Percentiles rank a stretch among this genome's conserved stretches.
Evolutionary conservation across 2,113 vertebrate genomes (phyloP).

Genomic region (Rhagologus leucostigma): DNA sequence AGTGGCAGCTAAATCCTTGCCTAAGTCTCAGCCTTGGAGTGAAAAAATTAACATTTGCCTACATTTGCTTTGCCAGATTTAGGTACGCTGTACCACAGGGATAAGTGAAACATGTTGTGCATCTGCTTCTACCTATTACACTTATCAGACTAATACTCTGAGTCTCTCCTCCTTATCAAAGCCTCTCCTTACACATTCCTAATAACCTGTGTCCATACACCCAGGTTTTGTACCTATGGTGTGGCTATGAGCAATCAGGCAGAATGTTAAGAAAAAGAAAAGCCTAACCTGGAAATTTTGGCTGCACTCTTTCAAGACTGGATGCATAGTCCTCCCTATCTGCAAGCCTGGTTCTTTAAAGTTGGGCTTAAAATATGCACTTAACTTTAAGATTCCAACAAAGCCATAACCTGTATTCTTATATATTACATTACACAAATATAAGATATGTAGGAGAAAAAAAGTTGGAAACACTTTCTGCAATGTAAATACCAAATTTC

Average conservation of each 20-base stretch:
- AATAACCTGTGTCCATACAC: neutral
- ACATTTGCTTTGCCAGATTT: neutral
- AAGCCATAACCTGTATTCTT: neutral
- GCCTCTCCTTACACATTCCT: neutral
- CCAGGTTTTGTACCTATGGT: neutral
- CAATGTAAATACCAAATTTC: neutral
- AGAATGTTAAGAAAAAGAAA: neutral
- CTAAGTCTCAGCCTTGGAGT: neutral
- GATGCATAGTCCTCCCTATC: neutral
- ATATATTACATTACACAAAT: neutral
- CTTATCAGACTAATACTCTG: neutral
- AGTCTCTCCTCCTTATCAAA: neutral
- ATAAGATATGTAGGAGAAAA: neutral
- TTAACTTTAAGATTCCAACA: neutral
- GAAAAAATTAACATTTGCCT: neutral
- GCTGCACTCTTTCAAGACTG: neutral
- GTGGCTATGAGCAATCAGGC: neutral
- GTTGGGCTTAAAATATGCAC: neutral
- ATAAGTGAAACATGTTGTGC: fast-evolving
- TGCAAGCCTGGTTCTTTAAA: neutral
- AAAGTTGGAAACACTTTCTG: neutral
- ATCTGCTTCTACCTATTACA: neutral
- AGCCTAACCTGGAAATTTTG: neutral
- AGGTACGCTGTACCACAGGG: neutral
- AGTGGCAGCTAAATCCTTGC: neutral